These are phyloP conservation scores for Anthopleura xanthogrammica DNA, from an alignment of 92 coral and sea anemone genomes.

Conservation along the genomic window DNA sequence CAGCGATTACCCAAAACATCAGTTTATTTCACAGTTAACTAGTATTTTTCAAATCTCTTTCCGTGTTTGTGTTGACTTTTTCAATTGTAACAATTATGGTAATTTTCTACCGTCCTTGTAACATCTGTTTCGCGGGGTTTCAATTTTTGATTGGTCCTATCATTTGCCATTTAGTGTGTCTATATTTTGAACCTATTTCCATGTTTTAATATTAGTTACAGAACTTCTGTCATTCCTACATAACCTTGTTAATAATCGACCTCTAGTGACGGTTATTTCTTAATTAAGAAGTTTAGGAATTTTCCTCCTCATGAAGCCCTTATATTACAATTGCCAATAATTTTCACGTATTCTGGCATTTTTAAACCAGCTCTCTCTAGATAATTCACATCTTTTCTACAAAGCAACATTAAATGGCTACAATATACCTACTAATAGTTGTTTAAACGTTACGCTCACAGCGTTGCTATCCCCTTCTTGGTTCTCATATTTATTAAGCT, in stretches of 20 bases:
- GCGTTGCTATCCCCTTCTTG: not conserved
- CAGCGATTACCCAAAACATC: not conserved
- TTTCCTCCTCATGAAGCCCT: not conserved
- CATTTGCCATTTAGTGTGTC: not conserved
- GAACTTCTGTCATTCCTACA: not conserved
- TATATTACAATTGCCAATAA: not conserved
- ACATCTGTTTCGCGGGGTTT: not conserved
- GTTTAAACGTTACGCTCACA: not conserved
- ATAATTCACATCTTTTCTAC: not conserved
- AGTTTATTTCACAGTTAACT: not conserved
- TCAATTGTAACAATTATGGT: not conserved
- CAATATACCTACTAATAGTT: slow-evolving; percentile 7
- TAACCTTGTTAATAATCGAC: not conserved
- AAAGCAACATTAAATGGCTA: not conserved
- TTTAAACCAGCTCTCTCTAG: not conserved
- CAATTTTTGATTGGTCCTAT: not conserved
- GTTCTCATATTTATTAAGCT: slow-evolving; percentile 16
- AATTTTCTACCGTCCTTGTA: not conserved
- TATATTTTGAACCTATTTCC: not conserved
- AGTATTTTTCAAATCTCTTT: not conserved
- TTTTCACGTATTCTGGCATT: not conserved
- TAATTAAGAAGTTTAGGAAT: not conserved
- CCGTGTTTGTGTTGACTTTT: not conserved
- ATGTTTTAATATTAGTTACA: not conserved
- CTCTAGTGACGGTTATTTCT: not conserved